phyloP scores from a whole-genome alignment of 2,113 vertebrate species.

The Pionites leucogaster region DNA sequence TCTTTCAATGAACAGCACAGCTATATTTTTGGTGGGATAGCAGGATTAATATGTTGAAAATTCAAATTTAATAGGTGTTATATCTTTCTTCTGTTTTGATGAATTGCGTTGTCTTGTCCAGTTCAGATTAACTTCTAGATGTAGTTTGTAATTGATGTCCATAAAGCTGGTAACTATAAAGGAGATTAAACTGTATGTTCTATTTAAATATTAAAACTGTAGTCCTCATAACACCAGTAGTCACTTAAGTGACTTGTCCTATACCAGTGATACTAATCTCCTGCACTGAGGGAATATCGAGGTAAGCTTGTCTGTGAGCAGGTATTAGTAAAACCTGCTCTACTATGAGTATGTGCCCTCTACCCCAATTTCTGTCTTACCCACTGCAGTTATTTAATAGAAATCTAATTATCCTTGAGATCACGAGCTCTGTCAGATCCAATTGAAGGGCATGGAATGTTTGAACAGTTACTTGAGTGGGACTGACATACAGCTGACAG shows the following conservation, averaged over 20 bases:
- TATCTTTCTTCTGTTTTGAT: neutral
- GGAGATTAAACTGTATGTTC: neutral
- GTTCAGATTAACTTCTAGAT: slow-evolving; percentile 1
- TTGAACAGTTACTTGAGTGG: neutral
- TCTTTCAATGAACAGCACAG: neutral
- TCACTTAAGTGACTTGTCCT: neutral
- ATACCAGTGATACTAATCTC: neutral
- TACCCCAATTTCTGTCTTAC: neutral
- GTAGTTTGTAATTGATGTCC: slow-evolving; percentile 16
- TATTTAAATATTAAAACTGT: neutral
- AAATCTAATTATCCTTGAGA: neutral
- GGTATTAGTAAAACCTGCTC: neutral
- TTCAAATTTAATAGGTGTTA: neutral
- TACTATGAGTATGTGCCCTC: neutral
- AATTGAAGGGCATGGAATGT: neutral
- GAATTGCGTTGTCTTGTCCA: slow-evolving; percentile 8
- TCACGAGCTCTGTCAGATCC: neutral
- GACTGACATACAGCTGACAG: neutral
- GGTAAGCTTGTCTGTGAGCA: neutral
- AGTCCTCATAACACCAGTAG: neutral
- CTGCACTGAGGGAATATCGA: neutral
- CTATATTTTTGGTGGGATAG: neutral
- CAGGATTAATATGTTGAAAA: slow-evolving; percentile 11
- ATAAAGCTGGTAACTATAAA: slow-evolving; percentile 14
- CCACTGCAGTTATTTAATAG: neutral